Base-by-base conservation (phyloP, 2,888 invertebrate genomes). In the Pristionchus arcanus region DNA sequence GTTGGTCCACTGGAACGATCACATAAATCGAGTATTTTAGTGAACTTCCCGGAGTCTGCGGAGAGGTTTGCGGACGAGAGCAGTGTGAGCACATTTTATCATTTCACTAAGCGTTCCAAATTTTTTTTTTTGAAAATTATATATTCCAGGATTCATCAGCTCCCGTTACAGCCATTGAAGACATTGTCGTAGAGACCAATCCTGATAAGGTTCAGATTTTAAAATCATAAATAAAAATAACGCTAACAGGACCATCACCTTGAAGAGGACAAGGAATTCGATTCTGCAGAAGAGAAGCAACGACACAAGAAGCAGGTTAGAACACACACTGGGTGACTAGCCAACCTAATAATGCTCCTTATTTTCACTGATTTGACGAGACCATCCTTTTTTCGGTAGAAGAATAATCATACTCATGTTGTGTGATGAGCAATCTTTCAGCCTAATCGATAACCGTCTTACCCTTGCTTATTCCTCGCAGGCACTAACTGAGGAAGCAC, bases 251-350 rank as follows among this genome's bases (percentile, higher is more conserved):
- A 42, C 25, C n/a, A 42, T n/a, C 49, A 81, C 1, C 49, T n/a
- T 28, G 84, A 85, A 49, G 74, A 66, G 16, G 74, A 88, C 31
- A 68, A 87, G 49, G 53, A 37, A 2, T 31, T 71, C 53, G 74
- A 88, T 55, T 53, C 55, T 2, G 87, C 74, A 13, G 74, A 53
- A 11, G 74, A 88, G 74, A 88, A 88, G 55, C 34, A 31, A 37
- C 37, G 87, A 53, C 34, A 88, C 55, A 88, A 88, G 74, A 88
- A 88, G 55, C 87, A 88, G 74, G 87, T 88, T 15, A 13, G 74
- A 15, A 53, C 11, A 11, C 34, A 4, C 31, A 31, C 53, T 15
- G 63, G 37, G 53, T 55, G 55, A 68, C 63, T 53, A 49, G 7
- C 49, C n/a, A n/a, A 28, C 37, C 81, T 81, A 81, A 81, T 34